Conservation (phyloP, 2,888 invertebrate genomes). For the Protonemura montana region DNA sequence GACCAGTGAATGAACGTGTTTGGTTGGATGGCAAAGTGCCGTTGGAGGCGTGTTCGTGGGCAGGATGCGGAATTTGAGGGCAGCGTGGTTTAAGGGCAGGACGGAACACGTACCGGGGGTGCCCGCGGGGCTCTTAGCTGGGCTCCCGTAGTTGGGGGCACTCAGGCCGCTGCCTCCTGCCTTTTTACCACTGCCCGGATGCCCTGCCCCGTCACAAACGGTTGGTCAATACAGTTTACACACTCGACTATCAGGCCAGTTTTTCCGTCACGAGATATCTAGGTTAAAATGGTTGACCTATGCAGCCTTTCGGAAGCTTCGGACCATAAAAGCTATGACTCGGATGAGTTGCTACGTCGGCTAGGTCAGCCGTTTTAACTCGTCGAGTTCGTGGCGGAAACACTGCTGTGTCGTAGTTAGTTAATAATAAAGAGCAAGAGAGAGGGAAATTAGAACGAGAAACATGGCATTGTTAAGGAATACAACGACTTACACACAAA, state of each 20-base stretch:
- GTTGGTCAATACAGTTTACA: too few relatives aligned
- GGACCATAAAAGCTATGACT: too few relatives aligned
- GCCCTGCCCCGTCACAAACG: too few relatives aligned
- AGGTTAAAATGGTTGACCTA: too few relatives aligned
- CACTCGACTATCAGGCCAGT: too few relatives aligned
- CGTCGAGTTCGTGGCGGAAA: too few relatives aligned
- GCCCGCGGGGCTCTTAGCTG: constrained; percentile 72
- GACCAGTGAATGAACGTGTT: too few relatives aligned
- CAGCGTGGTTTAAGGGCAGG: constrained; percentile 51
- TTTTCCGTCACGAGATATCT: too few relatives aligned
- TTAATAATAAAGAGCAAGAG: background rate
- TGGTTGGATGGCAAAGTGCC: too few relatives aligned
- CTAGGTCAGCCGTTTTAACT: too few relatives aligned
- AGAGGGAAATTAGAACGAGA: background rate
- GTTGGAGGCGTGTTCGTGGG: background rate
- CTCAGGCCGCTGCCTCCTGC: constrained; percentile 47
- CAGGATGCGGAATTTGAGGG: background rate
- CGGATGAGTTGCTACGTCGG: too few relatives aligned
- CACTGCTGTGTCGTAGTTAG: background rate
- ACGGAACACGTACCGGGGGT: constrained; percentile 58
- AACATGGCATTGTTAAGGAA: background rate
- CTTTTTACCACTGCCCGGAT: constrained; percentile 46
- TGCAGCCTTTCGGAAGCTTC: too few relatives aligned
- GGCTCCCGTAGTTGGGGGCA: constrained; percentile 60
- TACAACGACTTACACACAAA: background rate